phyloP scores from a whole-genome alignment of 2,888 invertebrate species.

The Zaprionus bogoriensis region DNA sequence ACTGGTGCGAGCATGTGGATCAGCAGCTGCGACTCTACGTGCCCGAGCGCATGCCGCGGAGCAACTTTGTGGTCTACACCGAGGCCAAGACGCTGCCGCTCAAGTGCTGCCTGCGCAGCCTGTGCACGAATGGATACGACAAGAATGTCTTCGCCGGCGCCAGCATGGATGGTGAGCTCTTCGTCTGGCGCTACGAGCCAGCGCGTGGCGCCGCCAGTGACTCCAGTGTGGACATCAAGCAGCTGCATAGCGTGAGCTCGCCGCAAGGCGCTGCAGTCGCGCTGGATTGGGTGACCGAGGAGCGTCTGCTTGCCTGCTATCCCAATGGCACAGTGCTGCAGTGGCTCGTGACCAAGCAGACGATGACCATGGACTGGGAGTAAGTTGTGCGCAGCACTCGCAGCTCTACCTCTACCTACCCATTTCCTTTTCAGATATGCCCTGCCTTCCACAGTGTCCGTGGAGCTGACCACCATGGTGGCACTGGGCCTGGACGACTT shows the following conservation, averaged over 20 bases:
- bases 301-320: slow-evolving; percentile 78
- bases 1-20: slow-evolving; percentile 82
- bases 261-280: slow-evolving; percentile 77
- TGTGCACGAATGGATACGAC: slow-evolving; percentile 79
- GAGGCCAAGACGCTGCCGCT: slow-evolving; percentile 73
- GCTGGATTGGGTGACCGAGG: slow-evolving; percentile 78
- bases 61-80: slow-evolving; percentile 71
- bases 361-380: slow-evolving; percentile 73
- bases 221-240: slow-evolving; percentile 62
- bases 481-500: slow-evolving; percentile 71
- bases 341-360: slow-evolving; percentile 73
- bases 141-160: slow-evolving; percentile 81
- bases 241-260: slow-evolving; percentile 70
- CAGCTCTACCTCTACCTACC: neutral
- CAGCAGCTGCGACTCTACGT: slow-evolving; percentile 75
- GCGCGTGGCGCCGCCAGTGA: slow-evolving; percentile 29
- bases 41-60: slow-evolving; percentile 73
- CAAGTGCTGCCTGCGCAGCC: slow-evolving; percentile 77
- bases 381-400: slow-evolving; percentile 35
- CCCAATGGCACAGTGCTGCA: slow-evolving; percentile 77
- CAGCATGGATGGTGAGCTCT: slow-evolving; percentile 80
- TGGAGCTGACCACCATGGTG: slow-evolving; percentile 71
- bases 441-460: slow-evolving; percentile 33
- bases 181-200: slow-evolving; percentile 78
- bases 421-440: slow-evolving; percentile 35